Conservation (phyloP, 2,888 invertebrate species). For the Morpho achilles region DNA sequence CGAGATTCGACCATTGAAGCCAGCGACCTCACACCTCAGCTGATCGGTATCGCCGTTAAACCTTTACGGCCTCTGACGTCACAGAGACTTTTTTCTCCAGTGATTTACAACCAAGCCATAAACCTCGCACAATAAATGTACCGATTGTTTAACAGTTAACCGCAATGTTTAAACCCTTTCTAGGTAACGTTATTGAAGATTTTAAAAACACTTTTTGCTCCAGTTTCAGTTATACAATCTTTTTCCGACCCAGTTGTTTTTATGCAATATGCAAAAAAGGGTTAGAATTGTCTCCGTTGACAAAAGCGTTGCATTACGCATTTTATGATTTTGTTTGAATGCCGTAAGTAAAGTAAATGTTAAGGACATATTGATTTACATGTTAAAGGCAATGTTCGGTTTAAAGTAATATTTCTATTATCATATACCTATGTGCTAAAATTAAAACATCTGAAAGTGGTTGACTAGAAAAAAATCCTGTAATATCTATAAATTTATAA, state of each 20-base stretch:
- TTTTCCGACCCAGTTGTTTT: slow-evolving; percentile 54
- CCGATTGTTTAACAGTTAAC: slow-evolving; percentile 76
- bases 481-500: too few species aligned
- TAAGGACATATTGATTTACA: slow-evolving; percentile 8
- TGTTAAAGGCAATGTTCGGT: background rate
- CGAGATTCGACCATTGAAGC: slow-evolving; percentile 24
- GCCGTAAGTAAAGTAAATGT: slow-evolving; percentile 19
- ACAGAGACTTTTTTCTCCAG: slow-evolving; percentile 61
- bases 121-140: slow-evolving; percentile 73
- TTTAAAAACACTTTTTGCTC: slow-evolving; percentile 61
- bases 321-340: slow-evolving; percentile 23
- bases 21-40: slow-evolving; percentile 64
- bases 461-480: too few species aligned
- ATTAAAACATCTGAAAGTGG: too few species aligned
- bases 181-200: slow-evolving; percentile 58
- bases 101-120: slow-evolving; percentile 72
- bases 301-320: slow-evolving; percentile 18
- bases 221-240: slow-evolving; percentile 53
- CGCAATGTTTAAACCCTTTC: slow-evolving; percentile 77
- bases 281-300: slow-evolving; percentile 43
- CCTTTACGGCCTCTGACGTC: slow-evolving; percentile 71
- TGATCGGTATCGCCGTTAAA: slow-evolving; percentile 66
- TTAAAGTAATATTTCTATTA: background rate
- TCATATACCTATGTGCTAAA: too few species aligned
- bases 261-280: slow-evolving; percentile 76